Base-by-base conservation (phyloP, 2,888 invertebrate genomes). In the Caradrina clavipalpis region DNA sequence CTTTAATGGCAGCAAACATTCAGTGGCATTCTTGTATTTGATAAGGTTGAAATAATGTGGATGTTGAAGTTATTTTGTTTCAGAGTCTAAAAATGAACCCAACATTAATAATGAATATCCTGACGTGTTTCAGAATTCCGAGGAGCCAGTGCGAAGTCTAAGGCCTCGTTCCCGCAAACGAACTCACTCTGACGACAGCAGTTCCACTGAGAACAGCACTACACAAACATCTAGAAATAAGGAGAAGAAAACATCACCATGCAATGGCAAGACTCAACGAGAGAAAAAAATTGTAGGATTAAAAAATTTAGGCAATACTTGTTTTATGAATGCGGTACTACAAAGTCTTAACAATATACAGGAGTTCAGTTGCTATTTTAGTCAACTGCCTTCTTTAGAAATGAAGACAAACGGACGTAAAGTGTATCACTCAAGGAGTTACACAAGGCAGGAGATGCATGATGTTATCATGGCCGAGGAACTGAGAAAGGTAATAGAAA, bases 261-360 rank as follows among this genome's bases (percentile, higher is more conserved):
- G 89, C 71, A 96, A 95, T 51, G 95, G 96, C 49, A 96, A 96
- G 86, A 94, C 89, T 83, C 96, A 95, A 84, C 93, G 96, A 85
- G 97, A 97, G 75, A 97, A 97, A 87, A 97, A 94, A 86, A 97
- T 97, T 70, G 97, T 97, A 83, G 98, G 98, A 49, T 95, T 98
- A 88, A 96, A 98, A 87, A 98, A 98, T 95, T 96, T 98, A 89
- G 98, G 98, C 81, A 98, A 98, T 90, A 98, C 98, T 61, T 98
- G 98, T 92, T 98, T 98, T 89, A 98, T 98, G 98, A 98, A 98
- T 93, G 98, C 98, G 22, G 98, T 98, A 71, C 94, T 98, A 72
- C 98, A 98, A 90, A 98, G 98, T 83, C 96, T 98, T 93, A 98
- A 98, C 90, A 98, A 98, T 92, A 98, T 98, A 88, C 97, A 98